These are phyloP conservation scores for Phyllotis vaccarum DNA, from an alignment of 2,797 vertebrate species.

Conservation along the genomic window DNA sequence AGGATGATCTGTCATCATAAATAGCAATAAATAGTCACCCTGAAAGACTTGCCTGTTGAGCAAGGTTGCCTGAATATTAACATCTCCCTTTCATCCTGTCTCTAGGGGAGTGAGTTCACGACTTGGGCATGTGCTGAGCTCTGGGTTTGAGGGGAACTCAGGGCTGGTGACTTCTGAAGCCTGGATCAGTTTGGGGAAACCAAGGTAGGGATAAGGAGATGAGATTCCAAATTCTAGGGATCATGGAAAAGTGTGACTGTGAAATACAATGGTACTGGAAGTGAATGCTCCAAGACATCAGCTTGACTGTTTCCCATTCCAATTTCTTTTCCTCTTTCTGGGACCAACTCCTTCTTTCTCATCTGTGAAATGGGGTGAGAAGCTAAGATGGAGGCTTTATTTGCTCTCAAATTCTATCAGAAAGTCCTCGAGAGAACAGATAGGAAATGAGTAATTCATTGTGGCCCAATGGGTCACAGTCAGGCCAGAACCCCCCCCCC, in stretches of 20 bases:
- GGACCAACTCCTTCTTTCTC: neutral
- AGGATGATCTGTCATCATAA: slow-evolving; percentile 84
- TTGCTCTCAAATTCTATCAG: neutral
- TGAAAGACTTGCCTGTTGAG: slow-evolving; percentile 78
- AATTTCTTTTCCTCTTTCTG: neutral
- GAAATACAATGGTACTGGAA: neutral
- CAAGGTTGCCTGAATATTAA: slow-evolving; percentile 79
- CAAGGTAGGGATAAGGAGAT: neutral
- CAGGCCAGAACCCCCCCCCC: neutral
- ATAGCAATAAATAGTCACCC: slow-evolving; percentile 83
- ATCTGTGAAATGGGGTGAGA: neutral
- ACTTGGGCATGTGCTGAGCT: neutral
- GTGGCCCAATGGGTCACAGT: neutral
- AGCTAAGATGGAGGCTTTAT: neutral
- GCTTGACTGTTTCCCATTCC: neutral
- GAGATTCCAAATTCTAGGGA: neutral
- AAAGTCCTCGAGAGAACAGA: neutral
- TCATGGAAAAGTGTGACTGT: neutral
- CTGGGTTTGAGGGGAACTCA: neutral
- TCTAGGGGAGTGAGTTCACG: neutral
- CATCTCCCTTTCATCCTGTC: slow-evolving; percentile 25
- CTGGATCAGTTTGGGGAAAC: neutral
- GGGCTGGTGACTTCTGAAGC: neutral
- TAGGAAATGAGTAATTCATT: neutral
- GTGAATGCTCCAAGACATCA: neutral